Evolutionary conservation across 2,113 vertebrate genomes (phyloP), one percentile per base, ranked within the genome.

Genomic region (Toxotes chatareus): DNA sequence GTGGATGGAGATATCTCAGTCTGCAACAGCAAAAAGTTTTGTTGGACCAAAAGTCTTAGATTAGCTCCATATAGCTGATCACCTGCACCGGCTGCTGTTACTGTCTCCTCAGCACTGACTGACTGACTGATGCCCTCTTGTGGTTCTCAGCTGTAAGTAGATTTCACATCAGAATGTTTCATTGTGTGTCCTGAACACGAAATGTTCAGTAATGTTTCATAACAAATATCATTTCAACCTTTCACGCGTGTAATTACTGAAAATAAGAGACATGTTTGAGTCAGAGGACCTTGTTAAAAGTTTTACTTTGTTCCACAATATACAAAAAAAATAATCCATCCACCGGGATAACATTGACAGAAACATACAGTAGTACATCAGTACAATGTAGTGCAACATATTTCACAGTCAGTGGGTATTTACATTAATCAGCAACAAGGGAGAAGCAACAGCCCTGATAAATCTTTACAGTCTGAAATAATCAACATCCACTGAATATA

Each of bases 381-480:
- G 85, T 74, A 83, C 76, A 82, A 14, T 57, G 83, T 89, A 91
- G 87, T 89, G 87, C 87, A 91, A 89, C 86, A 70, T 60, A 32
- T 77, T 89, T 89, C 77, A 88, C 77, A 88, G 91, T 85, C 74
- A 83, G 74, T 73, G 11, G 72, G 80, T 56, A 80, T 34, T 85
- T 72, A 76, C 79, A 81, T 76, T 12, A 65, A 57, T 72, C 66
- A 59, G 76, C 73, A 83, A 89, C 81, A 11, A 79, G 72, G 21
- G 76, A 51, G 61, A 74, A 70, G 49, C 67, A n/a, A 56, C 66
- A 66, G 63, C 65, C 67, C 68, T 17, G 47, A 61, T 36, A 16
- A 78, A 42, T 76, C 55, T 86, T 55, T 76, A 84, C 79, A 84
- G 19, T 57, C 32, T 55, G 27, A 65, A 78, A 70, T 68, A 34